Evolutionary conservation across 1,140 invertebrate species (phyloP).

Genomic region (Heliconius himera): DNA sequence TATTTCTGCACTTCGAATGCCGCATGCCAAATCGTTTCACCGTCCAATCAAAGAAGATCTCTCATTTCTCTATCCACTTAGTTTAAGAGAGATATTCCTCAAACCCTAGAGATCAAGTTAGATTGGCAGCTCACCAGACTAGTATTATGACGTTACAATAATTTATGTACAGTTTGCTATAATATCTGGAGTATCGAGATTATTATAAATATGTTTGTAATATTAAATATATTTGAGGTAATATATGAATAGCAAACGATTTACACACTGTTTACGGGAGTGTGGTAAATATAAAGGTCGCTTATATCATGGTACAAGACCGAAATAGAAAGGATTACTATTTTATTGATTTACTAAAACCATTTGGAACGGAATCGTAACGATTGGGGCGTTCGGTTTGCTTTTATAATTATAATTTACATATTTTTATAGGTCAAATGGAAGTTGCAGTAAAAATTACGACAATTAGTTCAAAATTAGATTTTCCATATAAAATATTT

Average conservation of each 20-base stretch:
- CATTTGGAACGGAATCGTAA: neutral
- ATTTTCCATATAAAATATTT: no score
- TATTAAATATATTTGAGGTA: neutral
- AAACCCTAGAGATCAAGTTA: constrained; percentile 35
- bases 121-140: constrained; percentile 40
- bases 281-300: neutral
- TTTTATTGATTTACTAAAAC: neutral
- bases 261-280: constrained; percentile 3
- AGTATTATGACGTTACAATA: constrained; percentile 44
- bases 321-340: neutral
- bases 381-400: neutral
- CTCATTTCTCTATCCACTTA: constrained; percentile 34
- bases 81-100: constrained; percentile 23
- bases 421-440: no score
- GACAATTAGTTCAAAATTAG: no score
- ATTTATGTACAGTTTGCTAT: constrained; percentile 41
- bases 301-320: neutral
- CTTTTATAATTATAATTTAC: neutral
- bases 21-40: constrained; percentile 56
- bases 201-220: constrained; percentile 29
- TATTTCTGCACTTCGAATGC: constrained; percentile 65
- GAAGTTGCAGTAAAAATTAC: no score
- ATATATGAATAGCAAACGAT: constrained; percentile 10
- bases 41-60: constrained; percentile 41
- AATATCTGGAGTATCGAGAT: constrained; percentile 34